Evolutionary conservation across 2,888 invertebrate genomes (phyloP).

Genomic region (Scrobipalpa atriplicella): DNA sequence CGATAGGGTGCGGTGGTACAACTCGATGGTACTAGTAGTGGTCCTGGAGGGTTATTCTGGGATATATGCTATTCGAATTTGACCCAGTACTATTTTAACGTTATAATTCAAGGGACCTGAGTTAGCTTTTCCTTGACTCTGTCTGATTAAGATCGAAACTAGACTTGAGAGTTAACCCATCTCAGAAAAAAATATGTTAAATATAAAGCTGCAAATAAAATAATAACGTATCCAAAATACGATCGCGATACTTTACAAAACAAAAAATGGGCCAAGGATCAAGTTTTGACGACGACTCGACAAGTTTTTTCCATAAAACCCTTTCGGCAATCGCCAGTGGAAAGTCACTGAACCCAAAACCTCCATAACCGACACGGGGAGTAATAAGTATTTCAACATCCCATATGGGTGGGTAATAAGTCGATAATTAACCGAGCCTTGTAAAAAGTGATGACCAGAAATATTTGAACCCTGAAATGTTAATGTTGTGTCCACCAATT

Average conservation of each 20-base stretch:
- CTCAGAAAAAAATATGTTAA: too few relatives aligned
- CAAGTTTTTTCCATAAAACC: neutral
- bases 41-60: too few relatives aligned
- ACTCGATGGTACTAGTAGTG: too few relatives aligned
- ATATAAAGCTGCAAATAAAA: too few relatives aligned
- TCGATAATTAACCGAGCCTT: slow-evolving; percentile 31
- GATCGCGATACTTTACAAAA: neutral
- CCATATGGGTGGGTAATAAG: slow-evolving; percentile 36
- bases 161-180: too few relatives aligned
- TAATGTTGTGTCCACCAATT: too few relatives aligned
- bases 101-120: too few relatives aligned
- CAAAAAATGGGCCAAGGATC: neutral
- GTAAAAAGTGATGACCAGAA: slow-evolving; percentile 22
- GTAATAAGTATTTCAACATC: slow-evolving; percentile 15
- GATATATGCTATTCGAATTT: neutral
- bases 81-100: too few relatives aligned
- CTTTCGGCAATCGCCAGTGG: slow-evolving; percentile 28
- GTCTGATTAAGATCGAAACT: too few relatives aligned
- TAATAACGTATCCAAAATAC: neutral
- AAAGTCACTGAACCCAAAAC: slow-evolving; percentile 39
- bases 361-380: neutral
- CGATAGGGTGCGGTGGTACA: too few relatives aligned
- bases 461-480: neutral
- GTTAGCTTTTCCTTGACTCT: too few relatives aligned
- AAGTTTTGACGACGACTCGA: neutral